Percentiles rank a stretch among this genome's conserved stretches.
These are phyloP conservation scores for Zaprionus bogoriensis DNA, from an alignment of 2,888 invertebrate species.

Conservation along the genomic window DNA sequence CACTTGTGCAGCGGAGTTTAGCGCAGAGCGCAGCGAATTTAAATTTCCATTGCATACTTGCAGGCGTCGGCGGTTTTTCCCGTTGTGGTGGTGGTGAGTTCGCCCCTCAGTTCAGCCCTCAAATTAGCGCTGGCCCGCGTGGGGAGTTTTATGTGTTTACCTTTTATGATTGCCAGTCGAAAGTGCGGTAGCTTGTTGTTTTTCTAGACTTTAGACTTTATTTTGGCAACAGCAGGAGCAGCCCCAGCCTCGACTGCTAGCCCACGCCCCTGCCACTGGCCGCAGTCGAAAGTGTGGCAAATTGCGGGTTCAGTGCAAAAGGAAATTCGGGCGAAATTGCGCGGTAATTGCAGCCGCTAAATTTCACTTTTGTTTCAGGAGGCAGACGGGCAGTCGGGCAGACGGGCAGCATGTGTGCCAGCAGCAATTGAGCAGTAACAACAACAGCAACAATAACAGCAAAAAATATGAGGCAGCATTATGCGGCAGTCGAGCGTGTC, in stretches of 20 bases:
- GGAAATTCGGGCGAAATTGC: constrained; percentile 73
- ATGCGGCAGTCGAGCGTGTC: constrained; percentile 63
- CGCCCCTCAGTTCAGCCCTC: constrained; percentile 42
- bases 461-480: constrained; percentile 37
- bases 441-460: constrained; percentile 5
- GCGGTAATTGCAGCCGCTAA: constrained; percentile 77
- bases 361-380: constrained; percentile 70
- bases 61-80: constrained; percentile 42
- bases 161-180: constrained; percentile 64
- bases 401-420: constrained; percentile 21
- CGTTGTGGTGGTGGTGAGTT: no score
- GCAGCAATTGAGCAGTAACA: constrained; percentile 71
- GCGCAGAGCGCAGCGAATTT: constrained; percentile 62
- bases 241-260: no score
- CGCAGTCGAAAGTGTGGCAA: constrained; percentile 72
- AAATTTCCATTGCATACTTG: constrained; percentile 66
- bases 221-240: no score
- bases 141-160: constrained; percentile 48
- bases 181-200: constrained; percentile 24
- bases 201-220: constrained; percentile 29
- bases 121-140: constrained; percentile 55
- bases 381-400: constrained; percentile 27
- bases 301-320: constrained; percentile 56
- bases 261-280: constrained; percentile 3
- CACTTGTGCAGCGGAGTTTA: constrained; percentile 65